A percentile compares a stretch with the other conserved stretches of the same genome.
These are phyloP conservation scores for Acridotheres tristis DNA, from an alignment of 2,797 vertebrate species.

Conservation along the genomic window DNA sequence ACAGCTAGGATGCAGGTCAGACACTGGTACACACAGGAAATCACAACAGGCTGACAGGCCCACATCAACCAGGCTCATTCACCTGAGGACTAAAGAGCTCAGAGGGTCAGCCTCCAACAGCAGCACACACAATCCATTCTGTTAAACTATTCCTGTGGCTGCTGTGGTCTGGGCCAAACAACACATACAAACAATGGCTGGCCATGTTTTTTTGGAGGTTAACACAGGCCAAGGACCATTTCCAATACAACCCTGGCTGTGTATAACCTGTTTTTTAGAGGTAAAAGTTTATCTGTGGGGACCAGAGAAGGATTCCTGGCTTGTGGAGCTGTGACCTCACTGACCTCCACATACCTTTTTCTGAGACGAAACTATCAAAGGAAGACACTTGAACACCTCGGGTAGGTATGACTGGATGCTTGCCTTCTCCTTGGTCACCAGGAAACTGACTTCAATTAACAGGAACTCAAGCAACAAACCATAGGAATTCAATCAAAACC, in stretches of 20 bases:
- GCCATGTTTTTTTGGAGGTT: conserved; percentile 10
- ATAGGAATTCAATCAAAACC: not conserved
- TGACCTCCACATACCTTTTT: conserved; percentile 9
- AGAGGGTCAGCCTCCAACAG: not conserved
- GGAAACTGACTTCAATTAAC: not conserved
- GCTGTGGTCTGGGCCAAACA: conserved; percentile 27
- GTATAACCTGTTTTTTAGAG: not conserved
- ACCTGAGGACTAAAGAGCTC: not conserved
- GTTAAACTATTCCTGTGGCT: not conserved
- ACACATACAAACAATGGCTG: conserved; percentile 40
- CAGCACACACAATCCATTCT: not conserved
- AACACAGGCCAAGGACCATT: conserved; percentile 46
- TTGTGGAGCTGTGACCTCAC: not conserved
- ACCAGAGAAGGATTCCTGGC: conserved; percentile 32
- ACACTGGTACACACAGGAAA: not conserved
- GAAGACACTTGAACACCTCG: not conserved
- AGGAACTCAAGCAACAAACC: not conserved
- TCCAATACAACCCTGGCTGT: not conserved
- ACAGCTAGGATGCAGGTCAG: not conserved
- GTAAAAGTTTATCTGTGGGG: conserved; percentile 48
- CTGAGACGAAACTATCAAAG: not conserved
- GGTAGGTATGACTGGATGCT: not conserved
- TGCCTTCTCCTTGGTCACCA: not conserved
- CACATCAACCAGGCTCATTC: not conserved
- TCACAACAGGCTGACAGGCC: not conserved